A percentile compares a stretch with the other conserved stretches of the same genome.
These are phyloP conservation scores for Apis laboriosa DNA, from an alignment of 1,140 invertebrate genomes.

Conservation along the genomic window DNA sequence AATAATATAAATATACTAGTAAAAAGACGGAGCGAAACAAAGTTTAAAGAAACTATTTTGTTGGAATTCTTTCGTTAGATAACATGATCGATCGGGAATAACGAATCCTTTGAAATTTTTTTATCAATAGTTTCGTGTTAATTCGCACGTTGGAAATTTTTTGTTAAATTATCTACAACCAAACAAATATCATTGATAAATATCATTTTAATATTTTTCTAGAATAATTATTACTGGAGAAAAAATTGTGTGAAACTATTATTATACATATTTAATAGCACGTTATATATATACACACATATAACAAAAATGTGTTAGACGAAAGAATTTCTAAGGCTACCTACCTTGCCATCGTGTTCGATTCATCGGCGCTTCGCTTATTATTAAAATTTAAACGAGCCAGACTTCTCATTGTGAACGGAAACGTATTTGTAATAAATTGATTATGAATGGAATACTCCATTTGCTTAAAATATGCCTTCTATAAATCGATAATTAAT, in stretches of 20 bases:
- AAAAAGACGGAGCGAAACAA: too few species aligned
- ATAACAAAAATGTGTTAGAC: slow-evolving; percentile 25
- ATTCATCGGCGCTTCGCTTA: slow-evolving; percentile 26
- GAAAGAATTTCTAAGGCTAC: slow-evolving; percentile 58
- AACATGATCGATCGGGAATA: background rate
- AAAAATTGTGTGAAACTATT: background rate
- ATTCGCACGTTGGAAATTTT: too few species aligned
- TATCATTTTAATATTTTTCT: rapidly evolving
- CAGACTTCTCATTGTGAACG: background rate
- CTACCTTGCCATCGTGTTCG: slow-evolving; percentile 22
- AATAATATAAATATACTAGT: too few species aligned
- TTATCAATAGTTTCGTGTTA: background rate
- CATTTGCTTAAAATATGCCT: background rate
- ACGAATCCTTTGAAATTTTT: slow-evolving; percentile 12
- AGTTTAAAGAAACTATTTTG: background rate
- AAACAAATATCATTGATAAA: background rate
- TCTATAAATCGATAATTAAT: background rate
- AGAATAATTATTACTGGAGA: background rate
- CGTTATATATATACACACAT: background rate
- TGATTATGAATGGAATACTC: background rate
- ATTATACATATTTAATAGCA: background rate
- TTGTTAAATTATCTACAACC: background rate
- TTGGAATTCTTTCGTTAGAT: background rate
- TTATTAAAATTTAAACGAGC: background rate
- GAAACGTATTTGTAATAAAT: background rate